Percentiles rank a stretch among this genome's conserved stretches.
Evolutionary conservation across 1,140 invertebrate genomes (phyloP).

Genomic region (Yoshiicerus persimilis): DNA sequence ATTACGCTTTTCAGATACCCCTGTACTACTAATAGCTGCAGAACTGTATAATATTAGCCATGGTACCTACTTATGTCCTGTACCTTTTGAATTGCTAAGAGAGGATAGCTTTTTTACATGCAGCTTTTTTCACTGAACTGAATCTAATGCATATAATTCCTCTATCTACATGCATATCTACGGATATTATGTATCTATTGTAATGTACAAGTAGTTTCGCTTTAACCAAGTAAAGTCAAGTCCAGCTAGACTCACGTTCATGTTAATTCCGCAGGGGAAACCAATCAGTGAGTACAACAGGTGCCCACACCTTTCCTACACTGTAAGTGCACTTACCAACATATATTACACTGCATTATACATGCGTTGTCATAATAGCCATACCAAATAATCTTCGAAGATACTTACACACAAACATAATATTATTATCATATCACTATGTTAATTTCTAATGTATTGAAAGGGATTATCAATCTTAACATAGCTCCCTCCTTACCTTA

Average conservation of each 20-base stretch:
- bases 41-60: no score
- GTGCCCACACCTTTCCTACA: slow-evolving; percentile 31
- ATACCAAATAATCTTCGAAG: background rate
- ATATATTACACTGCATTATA: background rate
- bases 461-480: background rate
- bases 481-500: background rate
- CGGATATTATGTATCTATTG: background rate
- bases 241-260: background rate
- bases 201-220: background rate
- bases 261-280: slow-evolving; percentile 33
- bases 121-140: background rate
- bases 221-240: background rate
- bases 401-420: background rate
- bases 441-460: background rate
- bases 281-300: slow-evolving; percentile 37
- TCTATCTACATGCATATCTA: no score
- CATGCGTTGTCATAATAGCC: background rate
- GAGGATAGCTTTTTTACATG: background rate
- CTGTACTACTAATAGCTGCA: background rate
- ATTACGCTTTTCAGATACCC: no score
- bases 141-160: background rate
- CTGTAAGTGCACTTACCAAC: background rate
- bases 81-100: background rate
- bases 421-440: background rate
- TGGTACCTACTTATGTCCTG: no score